Evolutionary conservation across 2,113 vertebrate species (phyloP).

Genomic region (Campylomormyrus numenius): DNA sequence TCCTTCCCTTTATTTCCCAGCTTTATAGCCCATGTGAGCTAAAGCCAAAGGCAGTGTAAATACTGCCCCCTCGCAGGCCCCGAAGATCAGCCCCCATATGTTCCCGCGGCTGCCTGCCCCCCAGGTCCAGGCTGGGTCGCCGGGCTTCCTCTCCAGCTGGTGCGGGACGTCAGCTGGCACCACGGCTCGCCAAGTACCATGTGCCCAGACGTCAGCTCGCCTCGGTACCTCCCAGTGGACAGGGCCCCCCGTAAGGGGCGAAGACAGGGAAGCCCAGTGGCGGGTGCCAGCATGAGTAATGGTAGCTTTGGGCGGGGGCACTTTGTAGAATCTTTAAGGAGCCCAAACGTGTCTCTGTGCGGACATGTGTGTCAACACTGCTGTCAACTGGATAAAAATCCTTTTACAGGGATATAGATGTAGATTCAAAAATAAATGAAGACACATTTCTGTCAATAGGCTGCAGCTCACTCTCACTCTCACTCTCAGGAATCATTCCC

Average conservation of each 20-base stretch:
- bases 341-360: background rate
- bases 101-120: background rate
- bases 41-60: background rate
- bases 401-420: background rate
- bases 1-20: background rate
- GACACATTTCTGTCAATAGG: background rate
- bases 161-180: background rate
- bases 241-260: background rate
- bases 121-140: background rate
- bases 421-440: background rate
- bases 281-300: background rate
- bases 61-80: background rate
- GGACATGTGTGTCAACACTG: background rate
- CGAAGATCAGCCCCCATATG: background rate
- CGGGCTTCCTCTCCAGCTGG: background rate
- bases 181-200: background rate
- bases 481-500: background rate
- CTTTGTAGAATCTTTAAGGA: background rate
- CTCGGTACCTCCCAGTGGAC: background rate
- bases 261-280: background rate
- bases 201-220: background rate
- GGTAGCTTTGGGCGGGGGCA: background rate
- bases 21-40: background rate
- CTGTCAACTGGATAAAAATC: background rate
- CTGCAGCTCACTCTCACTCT: background rate